Evolutionary conservation across 1,140 invertebrate species (phyloP).

Genomic region (Camponotus vicinus): DNA sequence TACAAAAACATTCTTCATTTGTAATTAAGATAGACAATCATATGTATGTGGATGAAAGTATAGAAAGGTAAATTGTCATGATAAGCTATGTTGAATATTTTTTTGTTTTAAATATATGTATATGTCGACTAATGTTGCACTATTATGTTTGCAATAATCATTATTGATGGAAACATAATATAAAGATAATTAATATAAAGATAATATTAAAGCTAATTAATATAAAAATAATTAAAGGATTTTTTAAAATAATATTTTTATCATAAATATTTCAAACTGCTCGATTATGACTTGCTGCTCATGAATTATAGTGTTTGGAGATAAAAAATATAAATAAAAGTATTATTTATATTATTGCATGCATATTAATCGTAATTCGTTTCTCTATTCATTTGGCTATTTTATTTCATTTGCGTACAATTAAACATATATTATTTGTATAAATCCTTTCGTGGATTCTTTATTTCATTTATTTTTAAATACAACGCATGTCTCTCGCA

Average conservation of each 20-base stretch:
- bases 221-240: not conserved
- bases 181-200: not conserved
- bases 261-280: not conserved
- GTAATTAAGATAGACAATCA: not conserved
- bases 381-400: slow-evolving; percentile 15
- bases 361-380: not conserved
- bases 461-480: slow-evolving; percentile 22
- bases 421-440: slow-evolving; percentile 27
- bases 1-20: not conserved
- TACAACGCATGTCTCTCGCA: slow-evolving; percentile 2
- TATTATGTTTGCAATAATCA: not conserved
- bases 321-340: not conserved
- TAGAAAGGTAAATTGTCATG: not conserved
- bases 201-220: not conserved
- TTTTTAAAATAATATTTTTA: not conserved
- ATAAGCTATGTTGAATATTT: not conserved
- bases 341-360: not conserved
- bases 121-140: not conserved
- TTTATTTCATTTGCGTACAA: slow-evolving; percentile 31
- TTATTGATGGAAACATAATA: not conserved
- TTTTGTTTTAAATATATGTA: not conserved
- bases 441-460: not conserved
- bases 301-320: not conserved
- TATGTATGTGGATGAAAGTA: slow-evolving; percentile 9
- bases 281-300: not conserved